Evolutionary conservation across 1,140 invertebrate species (phyloP), one percentile per base, ranked within the genome.

Genomic region (Copidosoma floridanum): DNA sequence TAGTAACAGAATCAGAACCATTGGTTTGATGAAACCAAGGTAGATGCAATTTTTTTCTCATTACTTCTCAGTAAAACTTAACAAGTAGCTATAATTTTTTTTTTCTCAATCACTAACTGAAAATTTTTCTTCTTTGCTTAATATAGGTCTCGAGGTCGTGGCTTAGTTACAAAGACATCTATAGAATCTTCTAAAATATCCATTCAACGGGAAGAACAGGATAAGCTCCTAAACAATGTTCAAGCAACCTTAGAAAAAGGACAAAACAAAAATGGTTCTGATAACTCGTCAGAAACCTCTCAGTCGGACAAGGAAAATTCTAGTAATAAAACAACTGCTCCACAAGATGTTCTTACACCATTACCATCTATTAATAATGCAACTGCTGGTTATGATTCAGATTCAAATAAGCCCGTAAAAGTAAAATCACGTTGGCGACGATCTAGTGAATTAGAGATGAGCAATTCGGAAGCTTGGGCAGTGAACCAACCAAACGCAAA

Each of bases 371-470:
- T 29, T 44, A 8, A n/a, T n/a, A 69, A 57, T 12, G 65, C 61
- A 32, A 57, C 61, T 14, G 68, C 71, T 12, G 78, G 78, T 21
- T 80, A 79, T 27, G 76, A 78, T 59, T 76, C 78, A 18, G 82
- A 83, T 35, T 73, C 76, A 5, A 84, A 85, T 37, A 89, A 87
- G 78, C 89, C 89, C 2, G 88, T 91, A 6, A 93, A 93, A 82
- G 90, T 94, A 0, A 94, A 94, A 74, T 92, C 91, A 5, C 80
- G 91, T 23, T 94, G 92, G 91, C 76, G 91, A 47, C 77, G 90
- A 60, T 90, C 88, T 1, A 92, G 90, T 79, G 91, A 94, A 74
- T 78, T 92, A 38, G 91, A 94, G 77, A 88, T 89, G 86, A 83
- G 84, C 14, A 80, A 83, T 52, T 68, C 72, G 2, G 21, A 59